Evolutionary conservation across 2,888 invertebrate species (phyloP).

Genomic region (Drosophila mimetica): DNA sequence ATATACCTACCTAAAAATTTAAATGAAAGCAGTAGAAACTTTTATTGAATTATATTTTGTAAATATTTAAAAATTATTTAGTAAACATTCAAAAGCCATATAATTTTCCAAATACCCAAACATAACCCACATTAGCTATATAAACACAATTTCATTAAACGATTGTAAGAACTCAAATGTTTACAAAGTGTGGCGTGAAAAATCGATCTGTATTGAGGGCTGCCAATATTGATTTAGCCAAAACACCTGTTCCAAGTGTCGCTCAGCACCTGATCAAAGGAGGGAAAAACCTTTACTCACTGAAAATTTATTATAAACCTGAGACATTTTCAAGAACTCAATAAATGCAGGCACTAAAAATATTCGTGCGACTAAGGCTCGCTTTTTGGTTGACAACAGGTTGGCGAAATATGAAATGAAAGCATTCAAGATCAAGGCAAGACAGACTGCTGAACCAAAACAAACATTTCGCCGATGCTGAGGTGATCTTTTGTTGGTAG

Average conservation of each 20-base stretch:
- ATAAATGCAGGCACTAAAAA: conserved; percentile 59
- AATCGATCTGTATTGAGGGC: conserved; percentile 7
- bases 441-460: conserved; percentile 55
- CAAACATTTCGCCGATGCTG: conserved; percentile 53
- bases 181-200: conserved; percentile 5
- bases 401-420: conserved; percentile 42
- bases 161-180: conserved; percentile 1
- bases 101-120: neutral
- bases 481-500: conserved; percentile 31
- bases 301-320: neutral
- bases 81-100: neutral
- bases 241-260: conserved; percentile 29
- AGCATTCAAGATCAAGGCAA: conserved; percentile 73
- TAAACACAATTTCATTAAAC: conserved; percentile 13
- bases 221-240: conserved; percentile 1
- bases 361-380: conserved; percentile 46
- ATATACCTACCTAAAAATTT: neutral
- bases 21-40: neutral
- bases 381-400: conserved; percentile 64
- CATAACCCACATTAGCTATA: conserved; percentile 4
- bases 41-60: neutral
- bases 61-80: conserved; percentile 3
- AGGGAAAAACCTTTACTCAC: neutral
- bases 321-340: conserved; percentile 19
- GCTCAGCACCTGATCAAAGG: conserved; percentile 2